These are phyloP conservation scores for Cyprinodon tularosa DNA, from an alignment of 2,113 vertebrate species.

Conservation along the genomic window DNA sequence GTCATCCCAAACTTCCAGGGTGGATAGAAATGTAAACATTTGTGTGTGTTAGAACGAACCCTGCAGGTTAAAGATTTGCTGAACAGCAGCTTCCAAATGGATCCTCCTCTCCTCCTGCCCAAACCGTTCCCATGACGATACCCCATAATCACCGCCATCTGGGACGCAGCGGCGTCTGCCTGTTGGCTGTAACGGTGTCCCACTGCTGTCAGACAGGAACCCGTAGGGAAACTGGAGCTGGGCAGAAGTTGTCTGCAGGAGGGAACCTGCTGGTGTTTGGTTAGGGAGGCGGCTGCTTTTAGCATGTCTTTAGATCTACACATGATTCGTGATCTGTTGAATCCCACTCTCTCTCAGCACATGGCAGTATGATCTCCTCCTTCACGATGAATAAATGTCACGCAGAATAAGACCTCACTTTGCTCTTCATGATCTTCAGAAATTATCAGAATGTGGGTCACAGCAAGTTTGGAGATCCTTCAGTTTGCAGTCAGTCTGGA, in stretches of 20 bases:
- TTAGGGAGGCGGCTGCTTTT: background rate
- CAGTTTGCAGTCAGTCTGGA: too few relatives aligned
- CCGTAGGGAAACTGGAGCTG: slow-evolving; percentile 12
- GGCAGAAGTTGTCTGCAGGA: background rate
- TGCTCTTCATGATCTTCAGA: too few relatives aligned
- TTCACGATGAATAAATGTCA: too few relatives aligned
- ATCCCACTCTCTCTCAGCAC: too few relatives aligned
- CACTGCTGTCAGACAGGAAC: slow-evolving; percentile 22
- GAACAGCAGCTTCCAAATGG: slow-evolving; percentile 5
- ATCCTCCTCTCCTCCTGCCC: background rate
- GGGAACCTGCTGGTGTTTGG: background rate
- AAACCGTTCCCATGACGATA: slow-evolving; percentile 30
- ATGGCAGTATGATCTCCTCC: too few relatives aligned
- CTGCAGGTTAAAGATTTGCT: background rate
- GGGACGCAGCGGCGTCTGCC: slow-evolving; percentile 8
- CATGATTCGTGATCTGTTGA: too few relatives aligned
- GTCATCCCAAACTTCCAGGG: too few relatives aligned
- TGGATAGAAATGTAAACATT: too few relatives aligned
- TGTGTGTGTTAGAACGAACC: background rate
- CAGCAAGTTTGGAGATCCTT: too few relatives aligned
- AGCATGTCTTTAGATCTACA: too few relatives aligned
- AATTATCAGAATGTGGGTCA: too few relatives aligned
- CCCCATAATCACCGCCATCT: slow-evolving; percentile 16
- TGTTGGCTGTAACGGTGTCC: slow-evolving; percentile 35
- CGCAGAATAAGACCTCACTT: too few relatives aligned